Evolutionary conservation across 2,113 vertebrate species (phyloP), one percentile per base, ranked within the genome.

Genomic region (Aleadryas rufinucha): DNA sequence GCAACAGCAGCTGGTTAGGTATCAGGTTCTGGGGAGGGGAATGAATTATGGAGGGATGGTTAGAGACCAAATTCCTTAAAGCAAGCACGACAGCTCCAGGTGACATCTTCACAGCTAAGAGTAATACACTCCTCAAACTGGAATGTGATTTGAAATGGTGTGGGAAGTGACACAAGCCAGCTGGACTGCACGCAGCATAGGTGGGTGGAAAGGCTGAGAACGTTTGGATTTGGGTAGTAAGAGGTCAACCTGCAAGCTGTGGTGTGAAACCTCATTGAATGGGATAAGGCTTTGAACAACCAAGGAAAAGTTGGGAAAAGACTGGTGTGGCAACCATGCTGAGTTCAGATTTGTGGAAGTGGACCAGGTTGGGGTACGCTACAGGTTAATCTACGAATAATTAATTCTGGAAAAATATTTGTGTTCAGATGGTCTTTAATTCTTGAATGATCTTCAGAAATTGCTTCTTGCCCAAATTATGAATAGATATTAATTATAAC

Each of bases 401-500:
- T 45, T 52, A 93, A 45, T 93, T 88, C 12, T 54, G 54, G 65
- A 86, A 78, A 93, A 92, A 84, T 28, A 69, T 70, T 86, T 0
- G 0, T 33, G 30, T 83, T 93, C 66, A 85, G 57, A 35, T 80
- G 49, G 52, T 65, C 54, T 61, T 74, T 66, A 94, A 63, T 27
- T 52, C 41, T 76, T 76, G 39, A 85, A 57, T 33, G 54, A 77
- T 83, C 23, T 66, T 85, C 75, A 94, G 42, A 93, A 96, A 93
- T 90, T 88, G 56, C 20, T 92, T 93, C 68, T 94, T 70, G 50
- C 52, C 59, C 39, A 88, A 92, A 86, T 93, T 89, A 89, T 87
- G 84, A 97, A 91, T 77, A 54, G 6, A 84, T 94, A 93, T 88
- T 85, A 90, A 91, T 90, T 93, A 81, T 63, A 88, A 66, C 15